phyloP scores from a whole-genome alignment of 2,113 vertebrate species.

The Pogona vitticeps region DNA sequence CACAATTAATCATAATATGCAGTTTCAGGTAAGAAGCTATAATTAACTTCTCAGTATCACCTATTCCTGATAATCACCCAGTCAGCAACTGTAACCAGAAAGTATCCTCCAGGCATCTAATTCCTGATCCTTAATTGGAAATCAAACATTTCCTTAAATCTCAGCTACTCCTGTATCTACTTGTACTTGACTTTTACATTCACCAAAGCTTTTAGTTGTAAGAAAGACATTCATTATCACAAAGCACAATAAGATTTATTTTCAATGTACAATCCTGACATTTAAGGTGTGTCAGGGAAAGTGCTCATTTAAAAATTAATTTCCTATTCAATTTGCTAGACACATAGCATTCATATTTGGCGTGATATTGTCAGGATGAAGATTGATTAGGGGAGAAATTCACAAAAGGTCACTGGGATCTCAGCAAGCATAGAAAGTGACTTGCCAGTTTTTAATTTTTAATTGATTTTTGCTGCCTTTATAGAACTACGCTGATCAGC shows the following conservation, averaged over 20 bases:
- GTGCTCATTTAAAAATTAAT: conserved; percentile 8
- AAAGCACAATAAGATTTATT: conserved; percentile 14
- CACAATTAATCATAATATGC: conserved; percentile 64
- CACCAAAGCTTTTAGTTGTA: conserved; percentile 32
- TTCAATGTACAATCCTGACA: conserved; percentile 28
- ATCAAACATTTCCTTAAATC: conserved; percentile 57
- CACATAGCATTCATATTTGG: conserved; percentile 14
- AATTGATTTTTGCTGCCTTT: too few species aligned
- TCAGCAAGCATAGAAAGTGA: not conserved
- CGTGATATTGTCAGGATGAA: not conserved
- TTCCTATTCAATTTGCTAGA: conserved; percentile 7
- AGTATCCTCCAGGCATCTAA: conserved; percentile 47
- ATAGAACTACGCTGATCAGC: too few species aligned
- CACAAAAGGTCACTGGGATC: not conserved
- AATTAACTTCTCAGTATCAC: conserved; percentile 63
- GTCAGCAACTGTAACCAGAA: conserved; percentile 37
- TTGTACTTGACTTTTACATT: conserved; percentile 59
- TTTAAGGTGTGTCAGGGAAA: not conserved
- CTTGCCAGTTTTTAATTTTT: not conserved
- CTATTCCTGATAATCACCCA: conserved; percentile 65
- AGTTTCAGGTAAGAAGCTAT: conserved; percentile 61
- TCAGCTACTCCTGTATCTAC: conserved; percentile 44
- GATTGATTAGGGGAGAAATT: not conserved
- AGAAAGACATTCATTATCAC: conserved; percentile 26
- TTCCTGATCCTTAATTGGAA: conserved; percentile 60